Base-by-base conservation (phyloP, 2,888 invertebrate genomes). In the Leuctra nigra region DNA sequence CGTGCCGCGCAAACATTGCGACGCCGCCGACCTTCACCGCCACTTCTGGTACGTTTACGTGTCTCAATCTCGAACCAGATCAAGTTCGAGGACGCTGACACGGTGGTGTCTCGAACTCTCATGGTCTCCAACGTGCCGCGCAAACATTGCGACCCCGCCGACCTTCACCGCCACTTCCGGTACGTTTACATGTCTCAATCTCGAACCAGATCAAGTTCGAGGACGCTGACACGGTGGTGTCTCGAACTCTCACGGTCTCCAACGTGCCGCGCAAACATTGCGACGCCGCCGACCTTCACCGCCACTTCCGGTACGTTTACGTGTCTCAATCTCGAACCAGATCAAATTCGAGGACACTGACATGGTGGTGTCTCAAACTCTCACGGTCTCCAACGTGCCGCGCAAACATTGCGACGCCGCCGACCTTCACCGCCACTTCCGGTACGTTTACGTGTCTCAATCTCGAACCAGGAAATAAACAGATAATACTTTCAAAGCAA, bases 381-480 rank as follows among this genome's bases (percentile, higher is more conserved):
- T 96, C 59, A 87, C 95, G 86, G 86, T 95, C 57, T 87, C 91
- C 24, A 88, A 91, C 69, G 91, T 96, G 68, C 86, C 91, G 11
- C 71, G 69, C 55, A 69, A 71, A 33, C 69, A 71, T 61, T 78
- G 78, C 66, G 73, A 65, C 80, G 82, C 73, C 78, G 79, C 64
- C 78, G 88, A 70, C 82, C 82, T 77, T 75, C 81, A 68, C 78
- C 86, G 59, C 52, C 82, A 82, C 68, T 82, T 83, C 64, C 73
- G 73, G 80, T 81, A 67, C 68, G 66, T 62, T n/a, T n/a, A n/a
- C n/a, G n/a, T n/a, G n/a, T n/a, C n/a, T n/a, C n/a, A n/a, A n/a
- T n/a, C n/a, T n/a, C n/a, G n/a, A n/a, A n/a, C n/a, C n/a, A n/a
- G n/a, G n/a, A n/a, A n/a, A n/a, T n/a, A n/a, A n/a, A n/a, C n/a